Evolutionary conservation across 2,113 vertebrate genomes (phyloP), one percentile per base, ranked within the genome.

Genomic region (Catharus fuscescens): DNA sequence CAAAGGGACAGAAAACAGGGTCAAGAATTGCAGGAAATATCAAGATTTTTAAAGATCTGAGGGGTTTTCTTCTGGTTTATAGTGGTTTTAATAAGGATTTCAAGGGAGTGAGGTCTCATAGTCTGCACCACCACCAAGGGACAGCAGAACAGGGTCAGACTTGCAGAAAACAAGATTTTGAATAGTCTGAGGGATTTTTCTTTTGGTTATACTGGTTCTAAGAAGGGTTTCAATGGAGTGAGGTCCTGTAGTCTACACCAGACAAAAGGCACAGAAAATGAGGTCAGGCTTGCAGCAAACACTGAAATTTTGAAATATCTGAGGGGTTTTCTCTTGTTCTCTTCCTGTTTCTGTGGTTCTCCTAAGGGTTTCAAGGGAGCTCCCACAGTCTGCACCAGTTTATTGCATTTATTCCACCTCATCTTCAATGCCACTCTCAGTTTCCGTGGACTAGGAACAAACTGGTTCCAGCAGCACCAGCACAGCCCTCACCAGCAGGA

Each of bases 401-500:
- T 9, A 14, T 5, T n/a, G 29, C 7, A 25, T 59, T 59, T 36
- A 13, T 71, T 72, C 31, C 17, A 71, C 24, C 29, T 23, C 59
- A 54, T 18, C 23, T 18, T 64, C 69, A 56, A 12, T 2, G 17
- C 23, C n/a, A 26, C 10, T 47, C 40, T 61, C 73, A n/a, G 20
- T 29, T 21, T 71, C 32, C 20, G 5, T 53, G 44, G 9, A 28
- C 25, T 24, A 42, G 50, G 19, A 73, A 61, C 31, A 48, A 47
- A 18, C 60, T 70, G 78, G 45, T 73, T 59, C 74, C 72, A 36
- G 1, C 10, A 44, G 1, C 29, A 18, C 4, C 69, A 66, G 29
- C 74, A 66, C 29, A 54, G 61, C 71, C 19, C 94, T 80, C 25
- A 36, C 65, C 85, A 93, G 92, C 21, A 96, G 92, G 94, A 95